Evolutionary conservation across 2,797 vertebrate species (phyloP).

Genomic region (Microctenopoma steveboyesi): DNA sequence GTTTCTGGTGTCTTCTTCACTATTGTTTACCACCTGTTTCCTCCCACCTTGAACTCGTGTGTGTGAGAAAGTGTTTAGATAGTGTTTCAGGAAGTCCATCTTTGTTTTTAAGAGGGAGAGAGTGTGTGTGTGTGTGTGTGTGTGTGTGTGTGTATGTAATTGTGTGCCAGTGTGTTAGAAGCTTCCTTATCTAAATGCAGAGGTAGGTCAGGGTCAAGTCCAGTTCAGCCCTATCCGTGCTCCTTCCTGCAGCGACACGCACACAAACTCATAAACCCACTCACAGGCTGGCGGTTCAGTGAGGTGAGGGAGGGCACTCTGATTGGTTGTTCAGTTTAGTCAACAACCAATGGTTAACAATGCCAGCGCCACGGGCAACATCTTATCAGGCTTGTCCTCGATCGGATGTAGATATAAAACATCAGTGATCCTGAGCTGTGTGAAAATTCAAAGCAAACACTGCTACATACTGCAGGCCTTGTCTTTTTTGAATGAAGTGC

Average conservation of each 20-base stretch:
- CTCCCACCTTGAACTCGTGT: neutral
- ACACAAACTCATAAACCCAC: neutral
- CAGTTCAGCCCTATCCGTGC: constrained; percentile 44
- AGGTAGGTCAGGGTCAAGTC: constrained; percentile 66
- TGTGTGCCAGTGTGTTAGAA: constrained; percentile 34
- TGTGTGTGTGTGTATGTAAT: neutral
- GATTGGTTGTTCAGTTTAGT: too few species aligned
- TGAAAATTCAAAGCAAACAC: too few species aligned
- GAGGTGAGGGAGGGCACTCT: too few species aligned
- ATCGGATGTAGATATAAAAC: too few species aligned
- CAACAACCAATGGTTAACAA: too few species aligned
- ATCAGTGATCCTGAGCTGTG: too few species aligned
- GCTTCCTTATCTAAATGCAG: constrained; percentile 56
- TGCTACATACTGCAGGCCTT: too few species aligned
- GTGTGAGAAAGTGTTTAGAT: constrained; percentile 13
- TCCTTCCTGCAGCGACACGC: constrained; percentile 40
- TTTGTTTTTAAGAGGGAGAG: constrained; percentile 17
- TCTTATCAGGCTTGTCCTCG: too few species aligned
- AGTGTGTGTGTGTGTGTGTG: neutral
- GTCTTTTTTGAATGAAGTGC: too few species aligned
- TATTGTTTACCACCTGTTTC: constrained; percentile 33
- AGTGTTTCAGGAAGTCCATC: constrained; percentile 38
- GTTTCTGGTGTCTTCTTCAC: neutral
- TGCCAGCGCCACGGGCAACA: too few species aligned
- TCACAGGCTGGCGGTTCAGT: too few species aligned